Evolutionary conservation across 2,888 invertebrate genomes (phyloP).

Genomic region (Cryptus armator): DNA sequence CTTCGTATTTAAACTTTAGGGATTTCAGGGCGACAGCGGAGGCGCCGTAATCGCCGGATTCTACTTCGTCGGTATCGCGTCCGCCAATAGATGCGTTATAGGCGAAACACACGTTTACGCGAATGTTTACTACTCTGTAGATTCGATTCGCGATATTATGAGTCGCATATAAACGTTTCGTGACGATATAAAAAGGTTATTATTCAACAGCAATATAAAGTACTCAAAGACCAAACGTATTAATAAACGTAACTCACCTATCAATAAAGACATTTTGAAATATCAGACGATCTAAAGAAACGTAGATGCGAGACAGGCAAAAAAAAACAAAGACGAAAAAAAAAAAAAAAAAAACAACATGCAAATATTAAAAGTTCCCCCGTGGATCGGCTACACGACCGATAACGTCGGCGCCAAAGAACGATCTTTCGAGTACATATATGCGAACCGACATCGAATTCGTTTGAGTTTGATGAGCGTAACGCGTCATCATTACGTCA

Average conservation of each 20-base stretch:
- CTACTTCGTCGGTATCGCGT: constrained; percentile 66
- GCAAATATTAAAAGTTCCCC: neutral
- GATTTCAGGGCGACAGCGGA: constrained; percentile 72
- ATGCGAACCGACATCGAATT: neutral
- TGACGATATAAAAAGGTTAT: too few relatives aligned
- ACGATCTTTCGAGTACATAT: neutral
- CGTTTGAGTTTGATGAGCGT: neutral
- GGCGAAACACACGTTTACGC: constrained; percentile 67
- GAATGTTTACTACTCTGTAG: constrained; percentile 57
- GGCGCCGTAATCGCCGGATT: constrained; percentile 66
- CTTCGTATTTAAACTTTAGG: too few relatives aligned
- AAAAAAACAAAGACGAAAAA: too few relatives aligned
- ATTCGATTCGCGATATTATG: too few relatives aligned
- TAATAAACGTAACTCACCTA: too few relatives aligned
- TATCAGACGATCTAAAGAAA: too few relatives aligned
- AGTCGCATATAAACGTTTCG: too few relatives aligned
- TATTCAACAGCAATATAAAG: too few relatives aligned
- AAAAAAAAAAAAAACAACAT: too few relatives aligned
- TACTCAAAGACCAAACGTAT: too few relatives aligned
- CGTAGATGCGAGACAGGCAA: too few relatives aligned
- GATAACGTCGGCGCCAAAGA: neutral
- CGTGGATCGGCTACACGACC: neutral
- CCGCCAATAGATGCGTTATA: constrained; percentile 63
- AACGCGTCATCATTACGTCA: constrained; percentile 6
- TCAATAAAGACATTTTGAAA: too few relatives aligned